Evolutionary conservation across 2,113 vertebrate genomes (phyloP).

Genomic region (Aspidoscelis tigris): DNA sequence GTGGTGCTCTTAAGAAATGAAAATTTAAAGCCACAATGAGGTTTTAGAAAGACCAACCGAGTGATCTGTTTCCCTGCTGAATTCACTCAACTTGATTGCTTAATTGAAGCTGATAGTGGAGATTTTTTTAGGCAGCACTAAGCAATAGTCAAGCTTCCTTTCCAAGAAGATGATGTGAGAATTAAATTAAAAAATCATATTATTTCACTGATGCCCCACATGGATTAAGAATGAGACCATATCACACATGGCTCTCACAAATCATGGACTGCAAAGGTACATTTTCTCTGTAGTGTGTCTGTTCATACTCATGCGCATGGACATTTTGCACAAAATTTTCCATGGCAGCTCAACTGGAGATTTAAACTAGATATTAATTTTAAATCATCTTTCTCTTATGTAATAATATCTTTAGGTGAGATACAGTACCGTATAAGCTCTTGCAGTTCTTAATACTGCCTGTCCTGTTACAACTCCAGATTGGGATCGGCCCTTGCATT

Average conservation of each 20-base stretch:
- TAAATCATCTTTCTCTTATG: neutral
- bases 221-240: neutral
- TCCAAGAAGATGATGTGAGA: neutral
- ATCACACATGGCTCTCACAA: neutral
- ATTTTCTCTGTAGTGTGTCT: neutral
- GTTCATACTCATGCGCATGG: neutral
- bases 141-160: conserved; percentile 23
- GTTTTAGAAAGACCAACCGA: rapidly evolving
- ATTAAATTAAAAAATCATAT: conserved; percentile 15
- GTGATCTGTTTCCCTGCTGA: neutral
- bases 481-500: neutral
- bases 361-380: no score
- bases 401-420: no score
- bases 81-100: conserved; percentile 35
- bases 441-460: neutral
- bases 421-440: neutral
- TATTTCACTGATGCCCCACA: conserved; percentile 12
- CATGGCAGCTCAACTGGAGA: no score
- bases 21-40: conserved; percentile 21
- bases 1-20: conserved; percentile 18
- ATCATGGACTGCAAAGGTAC: neutral
- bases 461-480: neutral
- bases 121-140: conserved; percentile 15
- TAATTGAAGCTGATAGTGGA: conserved; percentile 43
- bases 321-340: neutral